Percentiles rank a stretch among this genome's conserved stretches.
phyloP scores from a whole-genome alignment of 2,888 invertebrate species.

The Erebia palarica region DNA sequence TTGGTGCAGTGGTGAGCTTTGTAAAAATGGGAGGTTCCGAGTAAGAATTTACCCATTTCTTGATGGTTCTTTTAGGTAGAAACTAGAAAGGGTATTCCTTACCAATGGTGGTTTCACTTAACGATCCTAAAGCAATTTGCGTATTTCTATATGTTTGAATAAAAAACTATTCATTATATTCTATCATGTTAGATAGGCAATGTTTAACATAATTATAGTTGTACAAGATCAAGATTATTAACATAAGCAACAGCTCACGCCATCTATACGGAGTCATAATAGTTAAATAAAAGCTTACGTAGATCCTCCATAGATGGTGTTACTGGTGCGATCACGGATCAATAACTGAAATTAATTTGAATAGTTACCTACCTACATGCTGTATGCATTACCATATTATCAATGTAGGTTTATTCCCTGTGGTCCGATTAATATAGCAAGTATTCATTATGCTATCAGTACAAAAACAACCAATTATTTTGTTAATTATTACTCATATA shows the following conservation, averaged over 20 bases:
- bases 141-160: no score
- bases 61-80: no score
- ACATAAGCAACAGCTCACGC: constrained; percentile 36
- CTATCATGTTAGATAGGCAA: constrained; percentile 42
- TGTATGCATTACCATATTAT: not conserved
- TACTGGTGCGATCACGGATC: constrained; percentile 30
- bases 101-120: no score
- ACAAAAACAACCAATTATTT: constrained; percentile 1
- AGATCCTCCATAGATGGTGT: constrained; percentile 57
- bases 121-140: no score
- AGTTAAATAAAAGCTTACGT: constrained; percentile 9
- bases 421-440: not conserved
- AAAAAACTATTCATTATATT: no score
- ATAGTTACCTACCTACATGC: not conserved
- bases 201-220: no score
- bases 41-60: no score
- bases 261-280: constrained; percentile 17
- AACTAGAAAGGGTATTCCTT: no score
- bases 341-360: not conserved
- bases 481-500: not conserved
- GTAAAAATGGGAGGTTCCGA: no score
- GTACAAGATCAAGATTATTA: constrained; percentile 54
- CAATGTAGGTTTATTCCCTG: not conserved
- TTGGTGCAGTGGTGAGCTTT: no score
- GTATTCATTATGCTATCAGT: not conserved